Base-by-base conservation (phyloP, 2,888 invertebrate genomes). In the Calephelis perditalis region DNA sequence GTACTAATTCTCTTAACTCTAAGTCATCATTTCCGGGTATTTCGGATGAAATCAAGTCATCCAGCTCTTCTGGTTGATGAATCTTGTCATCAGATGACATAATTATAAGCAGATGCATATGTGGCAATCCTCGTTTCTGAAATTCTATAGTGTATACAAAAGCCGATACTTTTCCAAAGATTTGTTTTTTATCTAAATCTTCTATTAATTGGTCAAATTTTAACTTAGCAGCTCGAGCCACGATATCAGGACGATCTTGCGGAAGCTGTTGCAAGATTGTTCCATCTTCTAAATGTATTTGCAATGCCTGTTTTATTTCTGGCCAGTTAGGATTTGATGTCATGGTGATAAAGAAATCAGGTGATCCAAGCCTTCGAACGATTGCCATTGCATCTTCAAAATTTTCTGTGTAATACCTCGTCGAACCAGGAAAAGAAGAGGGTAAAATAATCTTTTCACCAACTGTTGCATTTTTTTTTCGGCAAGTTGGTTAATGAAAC, bases 251-350 rank as follows among this genome's bases (percentile, higher is more conserved):
- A 65, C 56, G 63, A 63, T 63, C 67, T 66, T 36, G 67, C 63
- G 60, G 63, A 62, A 63, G 65, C 62, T 62, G 66, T 58, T 63
- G 57, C 60, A 58, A 73, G 47, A 62, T 67, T 67, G 54, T 68
- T 63, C 44, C 45, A 61, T 66, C 64, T 56, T 63, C 64, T 62
- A 64, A 66, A 58, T 64, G 47, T 61, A 66, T 64, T 62, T 62
- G 60, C 63, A 63, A 63, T 63, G 64, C 62, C 57, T 65, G 64
- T 61, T 65, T 65, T 26, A 72, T 70, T 64, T 72, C 71, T 43
- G 62, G 66, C 71, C 71, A 73, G 52, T 67, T 67, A 10, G 71
- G 71, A 65, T 74, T 73, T 40, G 66, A 69, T 15, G 71, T 73
- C 62, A 71, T 64, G 40, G 69, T 73, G 49, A 61, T 61, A 64